A percentile compares a stretch with the other conserved stretches of the same genome.
phyloP scores from a whole-genome alignment of 1,140 invertebrate genomes.

The Heterodera schachtii region DNA sequence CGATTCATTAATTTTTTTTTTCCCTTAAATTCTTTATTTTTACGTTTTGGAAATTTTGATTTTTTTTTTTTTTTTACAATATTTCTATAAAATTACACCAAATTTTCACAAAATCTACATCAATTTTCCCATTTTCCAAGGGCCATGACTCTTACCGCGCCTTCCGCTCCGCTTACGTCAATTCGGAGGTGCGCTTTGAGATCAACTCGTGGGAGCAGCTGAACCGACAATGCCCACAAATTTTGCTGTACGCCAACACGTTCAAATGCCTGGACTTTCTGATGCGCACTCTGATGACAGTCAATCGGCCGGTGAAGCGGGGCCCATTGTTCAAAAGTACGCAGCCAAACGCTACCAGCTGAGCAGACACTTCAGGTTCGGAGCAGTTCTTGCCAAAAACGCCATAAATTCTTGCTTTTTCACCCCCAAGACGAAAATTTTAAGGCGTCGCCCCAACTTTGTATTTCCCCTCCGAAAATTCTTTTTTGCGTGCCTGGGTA shows the following conservation, averaged over 20 bases:
- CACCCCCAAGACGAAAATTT: no score
- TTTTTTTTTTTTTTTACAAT: no score
- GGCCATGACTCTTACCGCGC: conserved; percentile 77
- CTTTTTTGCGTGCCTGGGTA: no score
- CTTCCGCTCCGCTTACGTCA: conserved; percentile 89
- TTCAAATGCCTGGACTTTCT: conserved; percentile 64
- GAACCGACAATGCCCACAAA: conserved; percentile 47
- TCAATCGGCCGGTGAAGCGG: conserved; percentile 86
- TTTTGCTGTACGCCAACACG: conserved; percentile 63
- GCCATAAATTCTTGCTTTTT: no score
- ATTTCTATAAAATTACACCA: no score
- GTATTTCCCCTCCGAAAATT: no score
- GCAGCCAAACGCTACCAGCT: conserved; percentile 83
- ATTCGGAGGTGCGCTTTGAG: conserved; percentile 84
- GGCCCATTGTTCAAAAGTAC: conserved; percentile 84
- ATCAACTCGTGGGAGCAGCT: conserved; percentile 73
- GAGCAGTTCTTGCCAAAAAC: no score
- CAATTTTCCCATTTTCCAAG: conserved; percentile 60
- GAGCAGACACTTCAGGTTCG: conserved; percentile 83
- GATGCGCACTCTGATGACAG: conserved; percentile 84
- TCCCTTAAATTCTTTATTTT: no score
- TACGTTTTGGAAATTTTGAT: no score
- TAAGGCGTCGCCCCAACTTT: no score
- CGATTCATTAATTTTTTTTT: no score
- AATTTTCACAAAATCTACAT: background rate